Percentiles rank a stretch among this genome's conserved stretches.
These are phyloP conservation scores for Podiceps cristatus DNA, from an alignment of 2,113 vertebrate genomes.

Conservation along the genomic window DNA sequence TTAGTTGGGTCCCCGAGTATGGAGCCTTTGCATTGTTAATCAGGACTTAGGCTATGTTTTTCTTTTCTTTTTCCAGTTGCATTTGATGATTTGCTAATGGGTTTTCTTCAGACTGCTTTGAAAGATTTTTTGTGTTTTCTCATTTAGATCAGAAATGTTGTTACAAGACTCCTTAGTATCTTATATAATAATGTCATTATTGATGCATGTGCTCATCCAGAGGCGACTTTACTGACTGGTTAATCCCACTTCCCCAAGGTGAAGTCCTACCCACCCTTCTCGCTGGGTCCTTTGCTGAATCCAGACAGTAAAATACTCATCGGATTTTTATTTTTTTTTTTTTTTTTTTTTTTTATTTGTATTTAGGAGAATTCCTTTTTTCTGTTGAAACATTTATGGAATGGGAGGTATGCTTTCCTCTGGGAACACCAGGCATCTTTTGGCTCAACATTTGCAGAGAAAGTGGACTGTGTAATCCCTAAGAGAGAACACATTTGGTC, in stretches of 20 bases:
- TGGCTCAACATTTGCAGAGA: neutral
- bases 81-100: neutral
- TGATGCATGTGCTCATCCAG: accelerated
- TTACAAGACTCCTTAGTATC: neutral
- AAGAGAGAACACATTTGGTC: neutral
- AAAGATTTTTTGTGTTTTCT: neutral
- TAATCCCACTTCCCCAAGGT: neutral
- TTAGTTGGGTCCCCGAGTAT: neutral
- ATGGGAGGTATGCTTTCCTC: neutral
- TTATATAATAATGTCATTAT: neutral
- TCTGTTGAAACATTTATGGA: neutral
- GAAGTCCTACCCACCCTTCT: neutral
- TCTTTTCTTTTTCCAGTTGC: neutral
- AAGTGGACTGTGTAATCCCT: neutral
- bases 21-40: neutral
- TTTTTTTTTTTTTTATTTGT: too few species aligned
- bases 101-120: neutral
- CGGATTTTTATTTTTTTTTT: too few species aligned
- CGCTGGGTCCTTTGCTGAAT: neutral
- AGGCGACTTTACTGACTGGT: neutral
- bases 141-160: neutral
- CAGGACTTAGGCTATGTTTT: neutral
- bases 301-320: neutral
- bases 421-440: neutral
- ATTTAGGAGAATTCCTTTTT: neutral